Evolutionary conservation across 2,888 invertebrate genomes (phyloP), one percentile per base, ranked within the genome.

Genomic region (Leptopilina drosophilae): DNA sequence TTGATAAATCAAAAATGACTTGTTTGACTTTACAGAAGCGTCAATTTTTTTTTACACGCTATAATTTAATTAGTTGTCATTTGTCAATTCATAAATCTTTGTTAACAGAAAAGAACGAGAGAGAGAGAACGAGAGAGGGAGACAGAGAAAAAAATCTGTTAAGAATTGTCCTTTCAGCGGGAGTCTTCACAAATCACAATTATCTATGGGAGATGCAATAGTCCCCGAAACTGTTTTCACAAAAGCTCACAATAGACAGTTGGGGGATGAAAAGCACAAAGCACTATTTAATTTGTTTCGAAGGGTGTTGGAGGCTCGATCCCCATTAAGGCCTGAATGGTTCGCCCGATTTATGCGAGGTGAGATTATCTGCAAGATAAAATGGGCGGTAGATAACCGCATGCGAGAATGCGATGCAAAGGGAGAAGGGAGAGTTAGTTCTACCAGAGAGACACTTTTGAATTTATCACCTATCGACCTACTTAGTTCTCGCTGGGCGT

Each of bases 401-500:
- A 56, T 33, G n/a, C n/a, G 75, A 33, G 69, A 49, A 59, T 20
- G 15, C 75, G 64, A 78, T 62, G 33, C 73, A 73, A 33, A 33
- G 73, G 53, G 14, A 7, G 15, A n/a, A 8, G n/a, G 15, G n/a
- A 59, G 59, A 26, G 69, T 49, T 49, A 53, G 26, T 56, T 53
- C 53, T 53, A 59, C 59, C 56, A 53, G 75, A 59, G 78, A 59
- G 78, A 79, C 79, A 81, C 84, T 86, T 62, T 87, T 86, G 79
- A 87, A 88, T 89, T 89, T 87, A 89, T 89, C 85, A 85, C 84
- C 85, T 83, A 88, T 88, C 88, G 88, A 88, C 88, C 87, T 88
- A 88, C 84, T 88, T 86, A 85, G 83, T 80, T 81, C 81, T 83
- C 77, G 64, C 77, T 76, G 73, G 53, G 69, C 69, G 73, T 62